Evolutionary conservation across 2,888 invertebrate species (phyloP), one percentile per base, ranked within the genome.

Genomic region (Cerastis leucographa): DNA sequence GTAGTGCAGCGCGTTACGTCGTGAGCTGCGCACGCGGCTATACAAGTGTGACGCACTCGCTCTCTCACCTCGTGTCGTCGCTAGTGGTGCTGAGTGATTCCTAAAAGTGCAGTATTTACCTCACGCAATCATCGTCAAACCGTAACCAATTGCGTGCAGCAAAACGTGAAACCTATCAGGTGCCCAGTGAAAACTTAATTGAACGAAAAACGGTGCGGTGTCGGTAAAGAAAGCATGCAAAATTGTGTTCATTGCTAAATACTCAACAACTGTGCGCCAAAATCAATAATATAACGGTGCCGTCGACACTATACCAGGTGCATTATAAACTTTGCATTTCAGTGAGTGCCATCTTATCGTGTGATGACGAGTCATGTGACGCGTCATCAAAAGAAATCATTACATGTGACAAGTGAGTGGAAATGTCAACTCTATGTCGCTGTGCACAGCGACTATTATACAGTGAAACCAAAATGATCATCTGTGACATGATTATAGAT

Each of bases 361-460:
- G 90, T 83, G 89, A 90, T 90, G 91, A 91, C 93, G 94, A 88
- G 89, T 88, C 92, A 84, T 87, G 85, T 81, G 90, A 92, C 92
- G 91, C 94, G 92, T 91, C 93, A 92, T 91, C 89, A 88, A 89
- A 93, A 94, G 85, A 93, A 97, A 97, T 97, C 97, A 97, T 97
- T 97, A 97, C 97, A 97, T 97, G 97, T 97, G 97, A 97, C 97
- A 97, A 88, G 97, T 97, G 97, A 97, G 97, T 97, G 97, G 97
- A 93, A 91, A 91, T 91, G 92, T 92, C 88, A 90, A 92, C 89
- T 91, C 90, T 92, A 92, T 89, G 91, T 89, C 94, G 93, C 92
- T 89, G 85, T 81, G 83, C 81, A 89, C 85, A 90, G 93, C 93
- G 93, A 90, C 90, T 82, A 89, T 88, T 89, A 90, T 92, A 93